These are phyloP conservation scores for Archips crataeganus DNA, from an alignment of 2,888 invertebrate species.

Conservation along the genomic window DNA sequence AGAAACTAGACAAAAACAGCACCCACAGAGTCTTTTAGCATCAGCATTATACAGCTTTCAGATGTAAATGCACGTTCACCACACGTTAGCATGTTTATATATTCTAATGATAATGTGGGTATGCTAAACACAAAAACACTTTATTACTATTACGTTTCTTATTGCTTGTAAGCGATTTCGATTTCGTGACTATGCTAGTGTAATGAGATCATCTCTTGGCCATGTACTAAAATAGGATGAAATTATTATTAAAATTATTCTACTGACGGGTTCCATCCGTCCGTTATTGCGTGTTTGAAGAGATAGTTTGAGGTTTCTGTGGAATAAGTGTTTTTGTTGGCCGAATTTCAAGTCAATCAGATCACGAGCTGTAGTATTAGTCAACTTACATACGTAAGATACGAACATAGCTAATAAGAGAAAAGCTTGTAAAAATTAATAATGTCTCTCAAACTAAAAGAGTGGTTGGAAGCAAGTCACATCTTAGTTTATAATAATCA, in stretches of 20 bases:
- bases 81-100: neutral
- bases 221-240: constrained; percentile 23
- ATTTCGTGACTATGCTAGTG: constrained; percentile 26
- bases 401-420: no score
- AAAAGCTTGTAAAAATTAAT: no score
- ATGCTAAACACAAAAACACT: constrained; percentile 8
- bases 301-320: neutral
- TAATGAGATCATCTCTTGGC: constrained; percentile 32
- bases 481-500: no score
- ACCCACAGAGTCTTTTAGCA: neutral
- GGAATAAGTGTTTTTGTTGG: no score
- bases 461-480: no score
- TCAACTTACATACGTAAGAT: no score
- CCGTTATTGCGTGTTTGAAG: neutral
- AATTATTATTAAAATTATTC: neutral
- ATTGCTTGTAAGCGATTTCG: constrained; percentile 19
- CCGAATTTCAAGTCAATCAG: no score
- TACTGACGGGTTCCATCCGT: neutral
- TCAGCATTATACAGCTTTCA: constrained; percentile 2
- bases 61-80: neutral
- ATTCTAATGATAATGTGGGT: neutral
- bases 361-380: no score
- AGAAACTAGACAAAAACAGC: neutral
- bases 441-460: no score
- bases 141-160: constrained; percentile 20